phyloP scores from a whole-genome alignment of 2,113 vertebrate species.

The Ramphastos sulfuratus region DNA sequence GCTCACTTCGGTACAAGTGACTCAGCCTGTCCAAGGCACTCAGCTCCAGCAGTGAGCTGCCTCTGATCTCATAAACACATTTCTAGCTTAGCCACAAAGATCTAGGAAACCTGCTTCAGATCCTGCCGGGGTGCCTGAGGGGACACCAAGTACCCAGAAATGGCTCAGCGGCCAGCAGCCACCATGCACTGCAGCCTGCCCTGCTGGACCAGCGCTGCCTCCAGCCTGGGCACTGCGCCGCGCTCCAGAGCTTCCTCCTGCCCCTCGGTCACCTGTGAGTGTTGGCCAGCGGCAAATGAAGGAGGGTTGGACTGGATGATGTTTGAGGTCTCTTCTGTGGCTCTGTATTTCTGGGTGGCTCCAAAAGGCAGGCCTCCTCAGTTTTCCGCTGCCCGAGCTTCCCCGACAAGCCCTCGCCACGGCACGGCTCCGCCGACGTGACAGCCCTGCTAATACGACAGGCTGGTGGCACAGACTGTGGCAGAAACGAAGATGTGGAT shows the following conservation, averaged over 20 bases:
- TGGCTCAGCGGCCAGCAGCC: fast-evolving
- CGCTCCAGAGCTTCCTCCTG: fast-evolving
- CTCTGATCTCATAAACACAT: neutral
- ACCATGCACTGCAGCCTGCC: fast-evolving
- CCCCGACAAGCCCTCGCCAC: fast-evolving
- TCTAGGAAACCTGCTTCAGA: neutral
- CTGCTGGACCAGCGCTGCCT: fast-evolving
- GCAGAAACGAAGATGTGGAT: neutral
- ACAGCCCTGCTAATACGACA: neutral
- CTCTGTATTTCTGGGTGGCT: neutral
- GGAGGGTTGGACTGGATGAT: fast-evolving
- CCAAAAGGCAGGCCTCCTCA: neutral
- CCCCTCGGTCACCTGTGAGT: fast-evolving
- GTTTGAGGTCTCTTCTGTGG: too few species aligned
- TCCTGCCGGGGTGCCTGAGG: neutral
- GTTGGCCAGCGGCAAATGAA: neutral
- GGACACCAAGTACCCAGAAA: fast-evolving
- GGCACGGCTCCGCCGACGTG: neutral
- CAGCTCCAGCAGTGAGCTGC: neutral
- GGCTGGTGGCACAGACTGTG: neutral
- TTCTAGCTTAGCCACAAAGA: neutral
- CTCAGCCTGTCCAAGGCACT: constrained; percentile 25
- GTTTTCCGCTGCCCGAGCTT: fast-evolving
- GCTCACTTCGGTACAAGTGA: neutral
- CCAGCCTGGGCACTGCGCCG: fast-evolving